Evolutionary conservation across 2,888 invertebrate genomes (phyloP), one percentile per base, ranked within the genome.

Genomic region (Troides aeacus): DNA sequence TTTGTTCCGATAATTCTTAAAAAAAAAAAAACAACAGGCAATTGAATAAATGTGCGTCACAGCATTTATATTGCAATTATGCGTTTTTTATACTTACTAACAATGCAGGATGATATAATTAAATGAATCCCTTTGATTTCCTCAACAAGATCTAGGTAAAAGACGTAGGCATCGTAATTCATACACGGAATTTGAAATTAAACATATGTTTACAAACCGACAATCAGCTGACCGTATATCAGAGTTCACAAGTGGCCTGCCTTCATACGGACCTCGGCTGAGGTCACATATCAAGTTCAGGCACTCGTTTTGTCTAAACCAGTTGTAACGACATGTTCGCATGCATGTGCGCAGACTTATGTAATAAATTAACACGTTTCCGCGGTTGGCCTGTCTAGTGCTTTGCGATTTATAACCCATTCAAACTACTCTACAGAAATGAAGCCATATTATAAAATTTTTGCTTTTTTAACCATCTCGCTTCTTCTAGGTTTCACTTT

Each of bases 201-300:
- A 76, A 73, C 82, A 84, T 82, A 83, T 83, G 86, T 77, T 80
- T 80, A 79, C 77, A 81, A 82, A 69, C 71, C 78, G 69, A 73
- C 75, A 75, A 76, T 73, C 74, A 72, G 73, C 74, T 79, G 78
- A 71, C 67, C 64, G 70, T 68, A 71, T 71, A 71, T 64, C 70
- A 64, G 70, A 80, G 86, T 85, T 85, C 84, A 86, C 80, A 84
- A 84, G 79, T 78, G 73, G 78, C 74, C 78, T 79, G 78, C 80
- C 79, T 79, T 79, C 76, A 75, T 74, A 73, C 81, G 79, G 81
- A 80, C 85, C 85, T 82, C 78, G 75, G 70, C 75, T 78, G 85
- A 89, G 90, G 90, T 89, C 90, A 90, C 85, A 86, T 80, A 85
- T 85, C 89, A 90, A 90, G 90, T 89, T 90, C 90, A 89, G 80